phyloP scores from a whole-genome alignment of 2,113 vertebrate species.

The Pygoscelis adeliae region DNA sequence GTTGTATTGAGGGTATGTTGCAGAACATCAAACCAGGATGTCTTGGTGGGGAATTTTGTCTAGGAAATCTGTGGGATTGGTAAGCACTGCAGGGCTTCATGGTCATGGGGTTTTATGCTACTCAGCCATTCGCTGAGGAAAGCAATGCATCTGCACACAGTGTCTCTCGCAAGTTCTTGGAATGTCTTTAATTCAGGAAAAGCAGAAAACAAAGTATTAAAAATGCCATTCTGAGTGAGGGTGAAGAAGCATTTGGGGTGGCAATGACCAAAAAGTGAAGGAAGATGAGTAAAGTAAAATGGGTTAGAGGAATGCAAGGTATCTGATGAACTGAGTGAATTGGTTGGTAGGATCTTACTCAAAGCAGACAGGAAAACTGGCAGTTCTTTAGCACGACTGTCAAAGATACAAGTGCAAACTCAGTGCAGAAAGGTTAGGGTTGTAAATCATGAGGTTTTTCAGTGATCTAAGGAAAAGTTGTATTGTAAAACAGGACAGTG shows the following conservation, averaged over 20 bases:
- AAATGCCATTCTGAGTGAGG: not conserved
- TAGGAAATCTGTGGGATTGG: not conserved
- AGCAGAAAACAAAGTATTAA: not conserved
- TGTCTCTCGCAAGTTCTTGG: not conserved
- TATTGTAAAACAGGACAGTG: not conserved
- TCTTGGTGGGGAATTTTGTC: not conserved
- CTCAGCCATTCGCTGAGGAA: not conserved
- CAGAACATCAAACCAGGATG: not conserved
- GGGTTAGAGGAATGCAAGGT: not conserved
- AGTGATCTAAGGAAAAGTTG: not conserved
- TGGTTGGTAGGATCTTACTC: not conserved
- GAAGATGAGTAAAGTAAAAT: not conserved
- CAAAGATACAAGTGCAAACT: not conserved
- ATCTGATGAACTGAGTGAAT: not conserved
- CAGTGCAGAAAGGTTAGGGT: not conserved
- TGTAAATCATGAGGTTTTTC: not conserved
- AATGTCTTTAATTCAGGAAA: not conserved
- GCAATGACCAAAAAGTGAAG: not conserved
- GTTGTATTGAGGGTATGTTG: not conserved
- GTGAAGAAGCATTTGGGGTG: not conserved
- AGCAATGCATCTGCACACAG: accelerated
- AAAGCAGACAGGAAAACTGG: not conserved
- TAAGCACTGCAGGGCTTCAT: not conserved
- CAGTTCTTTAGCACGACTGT: not conserved
- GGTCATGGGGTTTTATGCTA: not conserved